Conservation (phyloP, 2,797 vertebrate genomes). For the Alfaro cultratus region DNA sequence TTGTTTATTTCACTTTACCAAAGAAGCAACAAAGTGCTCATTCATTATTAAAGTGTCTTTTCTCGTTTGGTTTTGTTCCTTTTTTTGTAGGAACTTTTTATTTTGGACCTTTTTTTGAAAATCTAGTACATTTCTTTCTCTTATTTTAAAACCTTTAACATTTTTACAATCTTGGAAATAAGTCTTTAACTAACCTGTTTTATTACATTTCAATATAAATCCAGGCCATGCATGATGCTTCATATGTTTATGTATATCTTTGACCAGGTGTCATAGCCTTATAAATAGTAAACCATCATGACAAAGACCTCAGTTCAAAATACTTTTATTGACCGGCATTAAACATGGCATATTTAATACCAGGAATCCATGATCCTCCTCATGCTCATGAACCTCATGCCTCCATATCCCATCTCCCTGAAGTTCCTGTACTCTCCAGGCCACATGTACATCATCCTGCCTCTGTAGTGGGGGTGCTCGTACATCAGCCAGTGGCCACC, state of each 20-base stretch:
- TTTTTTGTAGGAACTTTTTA: no score
- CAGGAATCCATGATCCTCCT: constrained; percentile 1
- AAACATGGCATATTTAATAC: background rate
- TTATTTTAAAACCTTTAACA: no score
- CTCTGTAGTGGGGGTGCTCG: constrained; percentile 72
- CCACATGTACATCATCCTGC: constrained; percentile 71
- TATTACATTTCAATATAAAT: background rate
- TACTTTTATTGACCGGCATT: background rate
- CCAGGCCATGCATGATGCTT: background rate
- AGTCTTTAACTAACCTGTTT: background rate
- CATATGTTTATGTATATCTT: background rate
- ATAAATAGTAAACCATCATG: no score
- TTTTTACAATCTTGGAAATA: background rate
- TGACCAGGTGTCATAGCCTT: no score
- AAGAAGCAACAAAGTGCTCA: no score
- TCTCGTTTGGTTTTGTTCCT: no score
- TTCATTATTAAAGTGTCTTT: no score
- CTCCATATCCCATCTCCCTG: constrained; percentile 65
- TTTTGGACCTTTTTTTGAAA: no score
- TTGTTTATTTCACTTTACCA: no score
- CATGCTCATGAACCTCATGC: constrained; percentile 30
- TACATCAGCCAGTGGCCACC: constrained; percentile 73
- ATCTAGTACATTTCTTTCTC: no score
- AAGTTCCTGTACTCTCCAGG: constrained; percentile 75
- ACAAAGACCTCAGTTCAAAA: no score